A percentile compares a stretch with the other conserved stretches of the same genome.
Evolutionary conservation across 2,797 vertebrate genomes (phyloP).

Genomic region (Centroberyx gerrardi): DNA sequence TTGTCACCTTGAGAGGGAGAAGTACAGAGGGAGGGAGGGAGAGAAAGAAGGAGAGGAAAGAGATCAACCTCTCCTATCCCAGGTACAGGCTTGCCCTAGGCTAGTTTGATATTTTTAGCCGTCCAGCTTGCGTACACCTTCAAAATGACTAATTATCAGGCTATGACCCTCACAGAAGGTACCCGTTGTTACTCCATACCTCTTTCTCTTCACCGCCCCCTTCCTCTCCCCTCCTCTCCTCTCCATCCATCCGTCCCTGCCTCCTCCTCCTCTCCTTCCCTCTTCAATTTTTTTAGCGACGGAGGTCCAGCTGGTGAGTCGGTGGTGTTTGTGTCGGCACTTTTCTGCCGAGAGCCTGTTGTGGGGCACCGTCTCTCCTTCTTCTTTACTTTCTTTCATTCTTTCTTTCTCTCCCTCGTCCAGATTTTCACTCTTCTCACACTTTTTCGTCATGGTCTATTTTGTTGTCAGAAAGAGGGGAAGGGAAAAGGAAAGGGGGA

Average conservation of each 20-base stretch:
- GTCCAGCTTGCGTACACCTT: slow-evolving; percentile 65
- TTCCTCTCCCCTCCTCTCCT: slow-evolving; percentile 6
- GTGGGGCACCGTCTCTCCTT: neutral
- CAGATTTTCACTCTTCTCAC: neutral
- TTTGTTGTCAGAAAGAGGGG: neutral
- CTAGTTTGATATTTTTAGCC: slow-evolving; percentile 79
- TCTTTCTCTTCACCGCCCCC: slow-evolving; percentile 21
- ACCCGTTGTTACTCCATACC: slow-evolving; percentile 43
- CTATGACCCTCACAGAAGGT: slow-evolving; percentile 73
- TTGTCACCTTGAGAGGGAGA: slow-evolving; percentile 58
- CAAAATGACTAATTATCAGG: slow-evolving; percentile 83
- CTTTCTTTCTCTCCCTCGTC: neutral
- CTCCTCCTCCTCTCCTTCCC: slow-evolving; percentile 23
- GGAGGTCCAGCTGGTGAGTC: slow-evolving; percentile 20
- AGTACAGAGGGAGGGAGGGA: neutral
- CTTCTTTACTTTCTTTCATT: neutral
- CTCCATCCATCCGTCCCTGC: slow-evolving; percentile 30
- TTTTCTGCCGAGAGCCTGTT: neutral
- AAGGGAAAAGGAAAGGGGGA: too few relatives aligned
- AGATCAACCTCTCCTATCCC: slow-evolving; percentile 17
- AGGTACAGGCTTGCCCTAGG: slow-evolving; percentile 56
- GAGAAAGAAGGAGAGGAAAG: slow-evolving; percentile 15
- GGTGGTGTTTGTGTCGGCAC: slow-evolving; percentile 18
- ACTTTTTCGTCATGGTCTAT: neutral
- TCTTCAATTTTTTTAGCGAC: slow-evolving; percentile 41